Base-by-base conservation (phyloP, 2,888 invertebrate species). In the Amblyteles armatorius region DNA sequence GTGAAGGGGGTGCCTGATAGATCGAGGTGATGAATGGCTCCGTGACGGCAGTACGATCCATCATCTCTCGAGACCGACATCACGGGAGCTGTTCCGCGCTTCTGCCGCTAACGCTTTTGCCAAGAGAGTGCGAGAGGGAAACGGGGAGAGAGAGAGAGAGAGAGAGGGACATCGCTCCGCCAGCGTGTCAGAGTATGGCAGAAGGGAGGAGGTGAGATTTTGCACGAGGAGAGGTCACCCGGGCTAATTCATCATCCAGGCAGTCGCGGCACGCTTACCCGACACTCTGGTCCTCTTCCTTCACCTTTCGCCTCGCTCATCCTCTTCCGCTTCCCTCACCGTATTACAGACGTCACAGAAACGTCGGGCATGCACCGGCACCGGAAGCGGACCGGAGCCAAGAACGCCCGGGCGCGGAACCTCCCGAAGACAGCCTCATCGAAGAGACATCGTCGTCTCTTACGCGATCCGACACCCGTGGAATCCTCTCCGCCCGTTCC, bases 11-110 rank as follows among this genome's bases (percentile, higher is more conserved):
- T 91, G 92, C 88, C 90, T 92, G 93, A 93, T 93, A 93, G 93
- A 93, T 92, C 92, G 92, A 92, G 92, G 93, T 94, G 93, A 93
- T 93, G 93, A 93, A 94, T 93, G 93, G 93, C 92, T 92, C 91
- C 93, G 92, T 91, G 93, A 93, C 93, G 92, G 91, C 87, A 87
- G 89, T 81, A 88, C 92, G 91, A 93, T 93, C 92, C 93, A 93
- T 93, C 93, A 93, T 93, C 93, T 93, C 93, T 86, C 82, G 79
- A 82, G 85, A 85, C 85, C 84, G 86, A 87, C 88, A 82, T 86
- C 80, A 83, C 85, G 79, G 80, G 79, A 76, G 83, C 78, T 82
- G 72, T 79, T 82, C 74, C 77, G 76, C 79, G 74, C 83, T 74
- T 79, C 82, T 60, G 85, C 76, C 72, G 72, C 76, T 82, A 82